These are phyloP conservation scores for Tetramorium alpestre DNA, from an alignment of 1,140 invertebrate genomes.

Conservation along the genomic window DNA sequence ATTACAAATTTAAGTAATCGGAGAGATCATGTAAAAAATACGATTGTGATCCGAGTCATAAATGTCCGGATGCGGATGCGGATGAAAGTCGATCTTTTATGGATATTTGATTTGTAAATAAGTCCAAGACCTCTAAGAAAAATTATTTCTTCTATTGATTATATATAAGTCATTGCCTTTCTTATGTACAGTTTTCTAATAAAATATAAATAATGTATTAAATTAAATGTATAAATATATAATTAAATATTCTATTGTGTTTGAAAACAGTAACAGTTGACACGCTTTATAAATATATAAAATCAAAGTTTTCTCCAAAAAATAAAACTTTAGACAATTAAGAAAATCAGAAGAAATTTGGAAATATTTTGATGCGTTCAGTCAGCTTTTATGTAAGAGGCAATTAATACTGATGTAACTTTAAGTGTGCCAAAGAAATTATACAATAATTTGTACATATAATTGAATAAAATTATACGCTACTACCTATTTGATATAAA, in stretches of 20 bases:
- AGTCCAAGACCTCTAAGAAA: not conserved
- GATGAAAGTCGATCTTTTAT: conserved; percentile 13
- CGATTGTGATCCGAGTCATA: not conserved
- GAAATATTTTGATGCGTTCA: not conserved
- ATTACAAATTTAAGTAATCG: not conserved
- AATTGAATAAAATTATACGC: conserved; percentile 20
- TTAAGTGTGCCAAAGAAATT: conserved; percentile 8
- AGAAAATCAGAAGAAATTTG: not conserved
- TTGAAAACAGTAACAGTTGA: not conserved
- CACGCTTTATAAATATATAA: not conserved
- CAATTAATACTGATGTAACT: not conserved
- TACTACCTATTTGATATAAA: conserved; percentile 2
- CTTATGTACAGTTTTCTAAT: conserved; percentile 43
- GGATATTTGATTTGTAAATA: conserved; percentile 40
- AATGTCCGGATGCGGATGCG: not conserved
- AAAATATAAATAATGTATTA: conserved; percentile 36
- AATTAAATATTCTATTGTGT: not conserved
- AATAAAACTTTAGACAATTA: not conserved
- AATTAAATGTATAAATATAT: conserved; percentile 10
- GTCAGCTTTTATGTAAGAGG: not conserved
- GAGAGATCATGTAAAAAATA: not conserved
- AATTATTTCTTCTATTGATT: conserved; percentile 15
- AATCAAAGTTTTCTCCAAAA: not conserved
- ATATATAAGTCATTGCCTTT: conserved; percentile 16
- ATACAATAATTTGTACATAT: not conserved